Evolutionary conservation across 92 coral and sea anemone genomes (phyloP), one percentile per base, ranked within the genome.

Genomic region (Epizoanthus ramosus): DNA sequence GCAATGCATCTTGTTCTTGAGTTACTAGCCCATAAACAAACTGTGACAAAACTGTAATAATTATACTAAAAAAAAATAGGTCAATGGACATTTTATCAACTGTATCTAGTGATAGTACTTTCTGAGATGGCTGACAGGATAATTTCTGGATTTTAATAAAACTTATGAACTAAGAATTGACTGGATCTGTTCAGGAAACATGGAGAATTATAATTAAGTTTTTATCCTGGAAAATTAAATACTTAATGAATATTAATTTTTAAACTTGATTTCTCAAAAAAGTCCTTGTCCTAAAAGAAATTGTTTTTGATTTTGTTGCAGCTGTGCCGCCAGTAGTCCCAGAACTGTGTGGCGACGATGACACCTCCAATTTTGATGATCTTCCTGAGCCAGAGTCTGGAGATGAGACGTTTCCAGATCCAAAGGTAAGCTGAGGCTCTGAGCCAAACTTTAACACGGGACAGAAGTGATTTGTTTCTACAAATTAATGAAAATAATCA

Each of bases 371-470:
- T 75, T 96, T 96, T 83, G 99, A 96, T 87, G 99, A 96, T 63
- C 92, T 96, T 77, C 98, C 99, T 79, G 99, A 96, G 9, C 99
- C 99, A 57, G 99, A 96, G 66, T 89, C 94, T 43, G 99, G 98
- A 79, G 99, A 96, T 57, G 98, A 96, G 86, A 93, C 95, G 58
- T 96, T 96, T 79, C 98, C 99, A 16, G 89, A 87, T n/a, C 97
- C 99, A 28, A 96, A 96, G 96, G 99, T 91, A n/a, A 45, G 70
- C 31, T 60, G n/a, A n/a, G n/a, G 57, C 45, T 18, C 23, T 68
- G 35, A 67, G 71, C 37, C 21, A 67, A 67, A 12, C n/a, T 67
- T 8, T 67, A 28, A 24, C 12, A 24, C 14, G 0, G 31, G 17
- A 16, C 31, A 28, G 39, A 33, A 65, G 25, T 65, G 1, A 13